These are phyloP conservation scores for Poicephalus gulielmi DNA, from an alignment of 2,113 vertebrate genomes.

Conservation along the genomic window DNA sequence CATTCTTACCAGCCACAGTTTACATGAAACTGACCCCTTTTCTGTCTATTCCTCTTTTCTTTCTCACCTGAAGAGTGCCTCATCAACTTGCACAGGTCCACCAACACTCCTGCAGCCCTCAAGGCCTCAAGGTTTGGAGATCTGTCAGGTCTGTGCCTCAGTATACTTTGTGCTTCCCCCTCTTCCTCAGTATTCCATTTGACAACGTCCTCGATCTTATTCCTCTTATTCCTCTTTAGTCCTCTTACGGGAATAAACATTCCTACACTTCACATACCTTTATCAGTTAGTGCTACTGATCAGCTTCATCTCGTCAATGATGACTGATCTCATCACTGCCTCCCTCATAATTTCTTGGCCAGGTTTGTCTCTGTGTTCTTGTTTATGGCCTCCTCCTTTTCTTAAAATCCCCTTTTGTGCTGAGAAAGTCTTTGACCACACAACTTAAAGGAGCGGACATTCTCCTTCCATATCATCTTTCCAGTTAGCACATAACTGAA, in stretches of 20 bases:
- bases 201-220: background rate
- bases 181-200: background rate
- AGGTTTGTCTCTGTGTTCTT: background rate
- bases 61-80: background rate
- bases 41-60: background rate
- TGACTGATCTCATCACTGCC: background rate
- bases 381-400: background rate
- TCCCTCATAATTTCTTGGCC: background rate
- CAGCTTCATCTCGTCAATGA: background rate
- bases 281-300: background rate
- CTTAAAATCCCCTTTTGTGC: background rate
- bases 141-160: background rate
- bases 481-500: background rate
- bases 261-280: background rate
- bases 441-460: background rate
- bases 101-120: background rate
- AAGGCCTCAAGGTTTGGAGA: background rate
- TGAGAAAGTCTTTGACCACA: background rate
- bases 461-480: background rate
- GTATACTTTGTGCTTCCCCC: background rate
- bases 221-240: too few relatives aligned
- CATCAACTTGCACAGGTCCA: background rate
- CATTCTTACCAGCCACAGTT: accelerated
- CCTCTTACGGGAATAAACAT: background rate
- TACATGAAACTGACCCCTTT: accelerated